A percentile compares a stretch with the other conserved stretches of the same genome.
These are phyloP conservation scores for Gallinago stenura DNA, from an alignment of 2,797 vertebrate species.

Conservation along the genomic window DNA sequence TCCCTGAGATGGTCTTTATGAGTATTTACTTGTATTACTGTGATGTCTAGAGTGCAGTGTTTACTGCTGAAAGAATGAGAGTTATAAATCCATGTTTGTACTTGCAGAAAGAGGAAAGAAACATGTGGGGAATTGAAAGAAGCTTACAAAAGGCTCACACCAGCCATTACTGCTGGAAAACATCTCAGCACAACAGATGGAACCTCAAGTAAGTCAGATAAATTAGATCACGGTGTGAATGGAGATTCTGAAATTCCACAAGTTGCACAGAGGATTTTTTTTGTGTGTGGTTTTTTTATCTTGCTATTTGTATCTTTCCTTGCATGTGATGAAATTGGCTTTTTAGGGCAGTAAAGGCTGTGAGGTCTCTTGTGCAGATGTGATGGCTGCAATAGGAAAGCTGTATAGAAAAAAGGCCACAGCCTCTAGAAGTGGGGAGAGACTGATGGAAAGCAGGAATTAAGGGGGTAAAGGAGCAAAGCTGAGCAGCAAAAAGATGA, in stretches of 20 bases:
- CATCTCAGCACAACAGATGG: neutral
- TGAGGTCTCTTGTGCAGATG: neutral
- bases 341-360: neutral
- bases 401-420: neutral
- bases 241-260: neutral
- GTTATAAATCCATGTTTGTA: neutral
- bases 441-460: neutral
- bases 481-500: neutral
- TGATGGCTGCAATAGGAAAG: rapidly evolving
- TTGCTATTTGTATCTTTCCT: neutral
- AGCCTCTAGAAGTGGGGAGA: neutral
- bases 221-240: neutral
- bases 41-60: neutral
- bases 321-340: neutral
- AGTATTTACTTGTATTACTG: neutral
- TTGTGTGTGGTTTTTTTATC: neutral
- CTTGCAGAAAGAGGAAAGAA: neutral
- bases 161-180: neutral
- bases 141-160: neutral
- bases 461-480: neutral
- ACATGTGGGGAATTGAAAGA: neutral
- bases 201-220: neutral
- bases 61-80: neutral
- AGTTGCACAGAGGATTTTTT: neutral
- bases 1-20: neutral